These are phyloP conservation scores for Drosophila recens DNA, from an alignment of 2,888 invertebrate genomes.

Conservation along the genomic window DNA sequence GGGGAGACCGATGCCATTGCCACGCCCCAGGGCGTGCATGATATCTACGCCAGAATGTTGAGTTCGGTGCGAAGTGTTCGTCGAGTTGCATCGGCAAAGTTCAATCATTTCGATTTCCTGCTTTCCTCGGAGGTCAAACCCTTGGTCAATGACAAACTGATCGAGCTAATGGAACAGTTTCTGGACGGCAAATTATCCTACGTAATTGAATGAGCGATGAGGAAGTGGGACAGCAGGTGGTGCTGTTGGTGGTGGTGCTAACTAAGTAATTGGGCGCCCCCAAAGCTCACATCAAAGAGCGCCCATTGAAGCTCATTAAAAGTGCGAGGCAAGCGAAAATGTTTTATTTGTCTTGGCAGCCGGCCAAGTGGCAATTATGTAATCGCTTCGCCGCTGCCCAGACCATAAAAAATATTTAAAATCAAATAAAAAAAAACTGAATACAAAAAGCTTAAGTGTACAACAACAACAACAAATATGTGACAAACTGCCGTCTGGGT, in stretches of 20 bases:
- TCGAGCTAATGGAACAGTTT: slow-evolving; percentile 72
- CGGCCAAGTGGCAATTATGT: slow-evolving; percentile 69
- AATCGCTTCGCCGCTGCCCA: slow-evolving; percentile 47
- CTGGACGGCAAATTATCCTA: slow-evolving; percentile 71
- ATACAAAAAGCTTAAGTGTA: slow-evolving; percentile 35
- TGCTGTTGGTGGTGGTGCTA: slow-evolving; percentile 9
- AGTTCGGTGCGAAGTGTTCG: slow-evolving; percentile 67
- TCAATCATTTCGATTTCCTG: slow-evolving; percentile 82
- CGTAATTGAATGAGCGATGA: slow-evolving; percentile 76
- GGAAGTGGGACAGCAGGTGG: background rate
- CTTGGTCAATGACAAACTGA: slow-evolving; percentile 77
- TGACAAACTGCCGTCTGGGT: slow-evolving; percentile 46
- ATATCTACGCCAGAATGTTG: slow-evolving; percentile 75
- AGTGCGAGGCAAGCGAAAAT: slow-evolving; percentile 56
- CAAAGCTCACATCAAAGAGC: slow-evolving; percentile 51
- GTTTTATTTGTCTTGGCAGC: slow-evolving; percentile 59
- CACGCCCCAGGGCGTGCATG: slow-evolving; percentile 76
- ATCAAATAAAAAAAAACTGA: slow-evolving; percentile 48
- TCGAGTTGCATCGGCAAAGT: slow-evolving; percentile 68
- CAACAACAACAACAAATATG: slow-evolving; percentile 43
- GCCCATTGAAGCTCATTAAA: slow-evolving; percentile 54
- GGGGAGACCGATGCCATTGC: slow-evolving; percentile 81
- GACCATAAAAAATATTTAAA: slow-evolving; percentile 46
- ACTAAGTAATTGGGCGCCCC: slow-evolving; percentile 45
- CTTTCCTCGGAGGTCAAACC: slow-evolving; percentile 65